Evolutionary conservation across 2,888 invertebrate genomes (phyloP).

Genomic region (Scaeva pyrastri): DNA sequence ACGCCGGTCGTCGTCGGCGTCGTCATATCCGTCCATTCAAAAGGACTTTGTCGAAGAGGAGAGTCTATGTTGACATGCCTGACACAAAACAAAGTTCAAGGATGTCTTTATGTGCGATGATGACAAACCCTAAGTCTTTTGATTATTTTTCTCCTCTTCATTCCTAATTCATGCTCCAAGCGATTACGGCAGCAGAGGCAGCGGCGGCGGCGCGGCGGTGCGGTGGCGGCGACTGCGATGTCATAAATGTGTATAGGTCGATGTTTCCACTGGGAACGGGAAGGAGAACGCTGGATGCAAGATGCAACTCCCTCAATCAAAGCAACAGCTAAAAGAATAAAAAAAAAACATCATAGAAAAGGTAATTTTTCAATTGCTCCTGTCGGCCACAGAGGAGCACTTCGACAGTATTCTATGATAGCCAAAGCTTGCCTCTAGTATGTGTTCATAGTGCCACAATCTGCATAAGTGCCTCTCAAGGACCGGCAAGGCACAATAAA

Average conservation of each 20-base stretch:
- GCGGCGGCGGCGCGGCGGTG: conserved; percentile 2
- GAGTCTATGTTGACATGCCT: conserved; percentile 64
- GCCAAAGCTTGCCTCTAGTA: conserved; percentile 30
- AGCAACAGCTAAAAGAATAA: conserved; percentile 56
- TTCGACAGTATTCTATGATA: conserved; percentile 44
- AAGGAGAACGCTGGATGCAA: background rate
- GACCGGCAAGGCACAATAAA: conserved; percentile 52
- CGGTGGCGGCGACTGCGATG: conserved; percentile 9
- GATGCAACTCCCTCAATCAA: conserved; percentile 64
- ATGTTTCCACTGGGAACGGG: background rate
- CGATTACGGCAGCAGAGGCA: background rate
- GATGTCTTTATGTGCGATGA: conserved; percentile 41
- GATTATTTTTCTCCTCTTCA: conserved; percentile 60
- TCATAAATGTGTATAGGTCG: background rate
- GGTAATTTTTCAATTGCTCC: conserved; percentile 74
- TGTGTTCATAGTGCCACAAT: conserved; percentile 66
- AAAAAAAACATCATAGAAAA: conserved; percentile 32
- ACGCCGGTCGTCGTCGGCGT: background rate
- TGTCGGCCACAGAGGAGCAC: conserved; percentile 63
- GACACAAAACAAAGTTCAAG: conserved; percentile 56
- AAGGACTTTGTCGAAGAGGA: conserved; percentile 19
- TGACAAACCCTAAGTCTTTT: conserved; percentile 60
- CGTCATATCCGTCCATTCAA: conserved; percentile 3
- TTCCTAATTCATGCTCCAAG: conserved; percentile 63
- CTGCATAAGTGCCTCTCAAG: conserved; percentile 73